Conservation (phyloP, 2,113 vertebrate genomes). For the Pelmatolapia mariae region DNA sequence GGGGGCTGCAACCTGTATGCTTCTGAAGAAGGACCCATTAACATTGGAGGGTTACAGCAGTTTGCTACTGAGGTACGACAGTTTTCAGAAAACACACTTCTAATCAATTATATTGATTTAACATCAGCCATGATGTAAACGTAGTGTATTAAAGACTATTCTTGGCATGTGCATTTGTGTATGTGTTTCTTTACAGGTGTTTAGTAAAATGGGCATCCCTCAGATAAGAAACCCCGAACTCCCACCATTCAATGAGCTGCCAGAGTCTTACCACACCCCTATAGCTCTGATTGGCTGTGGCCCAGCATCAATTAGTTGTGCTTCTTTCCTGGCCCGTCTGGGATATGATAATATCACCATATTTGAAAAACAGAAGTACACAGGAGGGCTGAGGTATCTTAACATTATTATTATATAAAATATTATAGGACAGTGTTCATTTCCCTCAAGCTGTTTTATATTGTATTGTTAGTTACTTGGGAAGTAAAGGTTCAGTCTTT, state of each 20-base stretch:
- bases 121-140: neutral
- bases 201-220: conserved; percentile 63
- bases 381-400: conserved; percentile 59
- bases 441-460: neutral
- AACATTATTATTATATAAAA: neutral
- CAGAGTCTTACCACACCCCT: conserved; percentile 44
- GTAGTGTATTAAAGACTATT: neutral
- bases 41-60: conserved; percentile 94
- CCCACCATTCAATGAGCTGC: conserved; percentile 54
- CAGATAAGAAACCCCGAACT: conserved; percentile 61
- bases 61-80: conserved; percentile 87
- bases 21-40: conserved; percentile 91
- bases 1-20: conserved; percentile 76
- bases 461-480: neutral
- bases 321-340: conserved; percentile 65
- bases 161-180: neutral
- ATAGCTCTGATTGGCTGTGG: conserved; percentile 67
- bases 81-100: neutral
- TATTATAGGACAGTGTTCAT: neutral
- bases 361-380: conserved; percentile 65
- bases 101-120: neutral
- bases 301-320: conserved; percentile 63
- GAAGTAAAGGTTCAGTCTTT: neutral
- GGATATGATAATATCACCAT: conserved; percentile 62
- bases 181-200: conserved; percentile 39